A percentile compares a stretch with the other conserved stretches of the same genome.
Conservation (phyloP, 2,888 invertebrate species). For the Cheilosia soror region DNA sequence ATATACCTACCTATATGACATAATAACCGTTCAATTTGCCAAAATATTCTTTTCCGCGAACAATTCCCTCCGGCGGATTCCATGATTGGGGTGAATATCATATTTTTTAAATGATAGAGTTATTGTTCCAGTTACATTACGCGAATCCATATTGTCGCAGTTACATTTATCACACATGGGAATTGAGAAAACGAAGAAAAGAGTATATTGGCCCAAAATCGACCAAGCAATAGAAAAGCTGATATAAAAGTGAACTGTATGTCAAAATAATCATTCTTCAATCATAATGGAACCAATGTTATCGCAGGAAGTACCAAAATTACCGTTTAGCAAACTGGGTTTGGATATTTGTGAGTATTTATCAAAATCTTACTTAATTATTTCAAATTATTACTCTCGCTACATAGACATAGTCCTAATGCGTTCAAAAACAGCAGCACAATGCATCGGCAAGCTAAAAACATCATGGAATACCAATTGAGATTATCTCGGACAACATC, state of each 20-base stretch:
- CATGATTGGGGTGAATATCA: too few relatives aligned
- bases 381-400: slow-evolving; percentile 60
- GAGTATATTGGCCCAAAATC: slow-evolving; percentile 77
- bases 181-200: slow-evolving; percentile 76
- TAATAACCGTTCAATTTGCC: too few relatives aligned
- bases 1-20: too few relatives aligned
- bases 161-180: too few relatives aligned
- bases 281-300: slow-evolving; percentile 65
- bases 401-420: slow-evolving; percentile 70
- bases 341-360: slow-evolving; percentile 64
- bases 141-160: too few relatives aligned
- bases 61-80: too few relatives aligned
- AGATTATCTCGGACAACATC: slow-evolving; percentile 66
- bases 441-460: slow-evolving; percentile 64
- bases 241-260: slow-evolving; percentile 51
- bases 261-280: slow-evolving; percentile 48
- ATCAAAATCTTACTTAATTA: slow-evolving; percentile 44
- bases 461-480: slow-evolving; percentile 64
- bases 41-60: too few relatives aligned
- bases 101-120: too few relatives aligned
- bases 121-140: too few relatives aligned
- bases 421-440: slow-evolving; percentile 60
- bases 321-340: slow-evolving; percentile 43
- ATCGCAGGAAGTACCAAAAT: slow-evolving; percentile 36
- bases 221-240: slow-evolving; percentile 69